These are phyloP conservation scores for Luperina testacea DNA, from an alignment of 2,888 invertebrate species.

Conservation along the genomic window DNA sequence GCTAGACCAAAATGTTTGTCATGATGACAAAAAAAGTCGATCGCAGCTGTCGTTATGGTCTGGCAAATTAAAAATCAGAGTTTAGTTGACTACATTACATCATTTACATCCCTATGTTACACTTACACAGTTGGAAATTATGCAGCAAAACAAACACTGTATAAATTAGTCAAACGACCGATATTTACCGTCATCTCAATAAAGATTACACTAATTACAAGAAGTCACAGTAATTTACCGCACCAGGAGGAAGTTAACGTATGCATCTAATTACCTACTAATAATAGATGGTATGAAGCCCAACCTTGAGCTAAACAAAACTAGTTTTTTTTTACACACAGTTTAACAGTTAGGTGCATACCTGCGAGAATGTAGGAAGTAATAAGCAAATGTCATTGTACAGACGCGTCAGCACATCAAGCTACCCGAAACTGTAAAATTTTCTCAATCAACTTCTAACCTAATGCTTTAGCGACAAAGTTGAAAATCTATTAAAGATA, in stretches of 20 bases:
- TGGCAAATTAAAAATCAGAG: too few relatives aligned
- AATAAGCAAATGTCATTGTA: neutral
- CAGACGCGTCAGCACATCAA: too few relatives aligned
- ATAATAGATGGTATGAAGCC: neutral
- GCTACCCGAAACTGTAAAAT: too few relatives aligned
- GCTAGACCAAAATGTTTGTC: too few relatives aligned
- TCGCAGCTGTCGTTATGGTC: too few relatives aligned
- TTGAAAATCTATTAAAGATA: too few relatives aligned
- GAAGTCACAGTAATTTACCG: constrained; percentile 4
- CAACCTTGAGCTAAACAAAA: constrained; percentile 21
- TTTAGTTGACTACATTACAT: too few relatives aligned
- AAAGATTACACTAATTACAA: constrained; percentile 32
- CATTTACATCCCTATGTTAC: neutral
- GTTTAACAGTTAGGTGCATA: neutral
- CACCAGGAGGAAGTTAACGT: constrained; percentile 9
- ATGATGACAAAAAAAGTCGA: too few relatives aligned
- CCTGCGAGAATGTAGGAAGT: neutral
- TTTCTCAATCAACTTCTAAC: too few relatives aligned
- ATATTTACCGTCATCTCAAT: constrained; percentile 21
- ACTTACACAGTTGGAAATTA: neutral
- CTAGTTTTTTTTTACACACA: constrained; percentile 4
- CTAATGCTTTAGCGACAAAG: too few relatives aligned
- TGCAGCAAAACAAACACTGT: constrained; percentile 1
- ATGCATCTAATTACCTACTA: constrained; percentile 4
- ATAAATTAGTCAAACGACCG: neutral